These are phyloP conservation scores for Antidorcas marsupialis DNA, from an alignment of 2,113 vertebrate species.

Conservation along the genomic window DNA sequence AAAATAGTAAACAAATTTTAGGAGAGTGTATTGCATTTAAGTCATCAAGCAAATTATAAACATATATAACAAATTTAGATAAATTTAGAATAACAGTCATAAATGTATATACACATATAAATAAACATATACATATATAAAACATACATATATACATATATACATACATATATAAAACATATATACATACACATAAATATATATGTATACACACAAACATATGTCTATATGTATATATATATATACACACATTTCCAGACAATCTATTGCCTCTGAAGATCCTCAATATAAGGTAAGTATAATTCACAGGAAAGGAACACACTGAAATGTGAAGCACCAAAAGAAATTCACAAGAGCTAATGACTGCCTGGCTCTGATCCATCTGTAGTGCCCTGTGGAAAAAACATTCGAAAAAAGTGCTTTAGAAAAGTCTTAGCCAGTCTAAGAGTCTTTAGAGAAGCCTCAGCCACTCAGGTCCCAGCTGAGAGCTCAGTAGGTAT, in stretches of 20 bases:
- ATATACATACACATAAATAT: not conserved
- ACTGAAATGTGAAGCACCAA: not conserved
- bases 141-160: not conserved
- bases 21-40: not conserved
- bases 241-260: not conserved
- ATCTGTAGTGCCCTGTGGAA: not conserved
- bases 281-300: not conserved
- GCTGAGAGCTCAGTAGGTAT: not conserved
- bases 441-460: not conserved
- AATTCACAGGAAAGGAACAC: not conserved
- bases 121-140: not conserved
- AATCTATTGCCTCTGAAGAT: not conserved
- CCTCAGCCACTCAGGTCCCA: not conserved
- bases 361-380: not conserved
- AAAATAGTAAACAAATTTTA: not conserved
- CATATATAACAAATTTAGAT: not conserved
- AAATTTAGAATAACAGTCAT: not conserved
- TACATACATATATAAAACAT: no score
- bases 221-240: accelerated
- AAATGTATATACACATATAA: not conserved
- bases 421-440: not conserved
- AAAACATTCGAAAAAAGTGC: not conserved
- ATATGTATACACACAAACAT: no score
- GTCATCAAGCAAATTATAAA: not conserved
- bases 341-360: not conserved